These are phyloP conservation scores for Drosophila nr. fundita DNA, from an alignment of 2,888 invertebrate genomes.

Conservation along the genomic window DNA sequence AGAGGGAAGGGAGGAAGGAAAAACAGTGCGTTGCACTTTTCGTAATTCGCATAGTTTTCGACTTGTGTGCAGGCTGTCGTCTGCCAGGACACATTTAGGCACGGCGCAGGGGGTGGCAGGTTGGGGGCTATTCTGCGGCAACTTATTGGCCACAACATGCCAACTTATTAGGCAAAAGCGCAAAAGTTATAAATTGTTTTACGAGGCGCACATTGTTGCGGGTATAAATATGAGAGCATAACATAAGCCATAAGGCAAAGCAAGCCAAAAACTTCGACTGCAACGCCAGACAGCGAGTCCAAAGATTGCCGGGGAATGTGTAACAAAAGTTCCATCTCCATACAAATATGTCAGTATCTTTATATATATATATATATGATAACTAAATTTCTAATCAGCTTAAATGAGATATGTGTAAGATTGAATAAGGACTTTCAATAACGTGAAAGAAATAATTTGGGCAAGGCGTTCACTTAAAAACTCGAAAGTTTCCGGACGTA, in stretches of 20 bases:
- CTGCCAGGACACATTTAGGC: conserved; percentile 38
- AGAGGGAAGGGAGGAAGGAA: neutral
- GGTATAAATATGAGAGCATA: conserved; percentile 63
- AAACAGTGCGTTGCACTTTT: conserved; percentile 50
- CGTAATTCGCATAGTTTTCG: conserved; percentile 54
- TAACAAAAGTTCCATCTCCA: neutral
- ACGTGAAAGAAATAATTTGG: neutral
- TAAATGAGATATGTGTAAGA: neutral
- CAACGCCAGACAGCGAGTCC: conserved; percentile 14
- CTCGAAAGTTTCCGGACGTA: neutral
- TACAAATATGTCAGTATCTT: neutral
- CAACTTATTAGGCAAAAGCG: conserved; percentile 80
- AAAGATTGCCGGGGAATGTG: neutral
- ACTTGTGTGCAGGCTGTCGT: conserved; percentile 44
- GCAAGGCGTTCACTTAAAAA: neutral
- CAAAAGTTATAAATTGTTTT: conserved; percentile 78
- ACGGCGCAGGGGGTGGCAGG: neutral
- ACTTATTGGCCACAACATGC: conserved; percentile 79
- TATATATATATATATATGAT: neutral
- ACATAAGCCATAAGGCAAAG: conserved; percentile 41
- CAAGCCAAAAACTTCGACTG: conserved; percentile 47
- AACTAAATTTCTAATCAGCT: neutral
- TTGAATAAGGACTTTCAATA: neutral
- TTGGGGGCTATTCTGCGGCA: conserved; percentile 55
- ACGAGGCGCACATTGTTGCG: conserved; percentile 76